Base-by-base conservation (phyloP, 2,113 vertebrate genomes). In the Podilymbus podiceps region DNA sequence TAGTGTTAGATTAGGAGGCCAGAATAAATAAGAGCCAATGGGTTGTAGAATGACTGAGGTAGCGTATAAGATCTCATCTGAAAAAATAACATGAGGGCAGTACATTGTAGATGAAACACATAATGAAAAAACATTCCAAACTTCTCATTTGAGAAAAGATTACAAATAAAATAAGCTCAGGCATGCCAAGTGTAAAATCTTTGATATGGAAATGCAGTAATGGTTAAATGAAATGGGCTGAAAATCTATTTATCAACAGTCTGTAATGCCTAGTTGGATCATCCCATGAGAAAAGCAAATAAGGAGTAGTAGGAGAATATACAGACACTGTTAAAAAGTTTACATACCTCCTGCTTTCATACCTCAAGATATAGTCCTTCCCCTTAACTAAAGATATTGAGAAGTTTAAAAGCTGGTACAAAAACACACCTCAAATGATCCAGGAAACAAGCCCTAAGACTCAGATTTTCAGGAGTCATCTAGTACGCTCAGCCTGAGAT, bases 201-300 rank as follows among this genome's bases (percentile, higher is more conserved):
- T 96, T 96, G 96, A 95, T 97, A 96, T 97, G 94, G 95, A 96
- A 97, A 96, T 97, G 85, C 67, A 80, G 87, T 89, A 97, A 95
- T 97, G 89, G 95, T 95, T 96, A 97, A 95, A 79, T 52, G 55
- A 95, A 89, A 96, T 35, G 35, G 91, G 94, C 77, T 95, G 84
- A 95, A 95, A 94, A 93, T 89, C 90, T 95, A 93, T 95, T 95
- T 96, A 95, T 97, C 92, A 93, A 93, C 96, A 97, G 56, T 6
- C 50, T 88, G 93, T 91, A 96, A 96, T 46, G 74, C 89, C 78
- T 89, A 35, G 74, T 91, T 94, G 96, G 94, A 97, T 91, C 38
- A 0, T 95, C 81, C 84, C 93, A 97, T 93, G 91, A 97, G 96
- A 95, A 97, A 97, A 97, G 93, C 95, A 96, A 97, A 97, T 97